These are phyloP conservation scores for Gonatopus flavifemur DNA, from an alignment of 1,140 invertebrate genomes.

Conservation along the genomic window DNA sequence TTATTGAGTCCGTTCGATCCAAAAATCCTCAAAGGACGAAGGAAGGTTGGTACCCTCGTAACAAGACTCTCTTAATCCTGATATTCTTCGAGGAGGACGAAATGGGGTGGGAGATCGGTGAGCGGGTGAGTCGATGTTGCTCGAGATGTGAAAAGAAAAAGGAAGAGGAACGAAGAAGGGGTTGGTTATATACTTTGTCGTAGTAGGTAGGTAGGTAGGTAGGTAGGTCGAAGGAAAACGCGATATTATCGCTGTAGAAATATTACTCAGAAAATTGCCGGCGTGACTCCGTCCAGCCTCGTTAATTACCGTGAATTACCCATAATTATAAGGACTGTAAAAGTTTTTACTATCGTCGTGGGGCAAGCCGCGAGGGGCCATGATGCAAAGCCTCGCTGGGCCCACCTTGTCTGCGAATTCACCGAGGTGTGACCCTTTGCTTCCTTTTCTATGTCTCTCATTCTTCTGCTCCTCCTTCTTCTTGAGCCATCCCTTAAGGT, in stretches of 20 bases:
- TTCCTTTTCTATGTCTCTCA: neutral
- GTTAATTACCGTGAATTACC: conserved; percentile 60
- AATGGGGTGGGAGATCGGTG: neutral
- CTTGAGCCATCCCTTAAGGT: neutral
- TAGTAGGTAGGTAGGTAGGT: conserved; percentile 9
- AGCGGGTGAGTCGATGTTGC: conserved; percentile 1
- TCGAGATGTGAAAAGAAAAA: neutral
- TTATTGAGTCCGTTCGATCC: conserved; percentile 20
- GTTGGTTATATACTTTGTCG: conserved; percentile 29
- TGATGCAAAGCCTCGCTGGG: conserved; percentile 54
- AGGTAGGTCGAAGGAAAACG: conserved; percentile 37
- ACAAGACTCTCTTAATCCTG: conserved; percentile 26
- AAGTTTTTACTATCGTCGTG: conserved; percentile 60
- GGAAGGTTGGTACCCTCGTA: too few relatives aligned
- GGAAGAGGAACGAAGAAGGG: conserved; percentile 23
- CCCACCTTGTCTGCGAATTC: conserved; percentile 52
- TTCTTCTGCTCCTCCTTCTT: neutral
- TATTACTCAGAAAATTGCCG: conserved; percentile 60
- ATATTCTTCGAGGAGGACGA: conserved; percentile 8
- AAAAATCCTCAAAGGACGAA: conserved; percentile 21
- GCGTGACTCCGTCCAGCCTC: conserved; percentile 57
- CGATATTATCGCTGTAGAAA: conserved; percentile 57
- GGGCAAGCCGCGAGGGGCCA: conserved; percentile 45
- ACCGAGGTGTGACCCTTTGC: conserved; percentile 42
- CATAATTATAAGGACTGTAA: conserved; percentile 60